These are phyloP conservation scores for Plutomurus gul DNA, from an alignment of 1,140 invertebrate species.

Conservation along the genomic window DNA sequence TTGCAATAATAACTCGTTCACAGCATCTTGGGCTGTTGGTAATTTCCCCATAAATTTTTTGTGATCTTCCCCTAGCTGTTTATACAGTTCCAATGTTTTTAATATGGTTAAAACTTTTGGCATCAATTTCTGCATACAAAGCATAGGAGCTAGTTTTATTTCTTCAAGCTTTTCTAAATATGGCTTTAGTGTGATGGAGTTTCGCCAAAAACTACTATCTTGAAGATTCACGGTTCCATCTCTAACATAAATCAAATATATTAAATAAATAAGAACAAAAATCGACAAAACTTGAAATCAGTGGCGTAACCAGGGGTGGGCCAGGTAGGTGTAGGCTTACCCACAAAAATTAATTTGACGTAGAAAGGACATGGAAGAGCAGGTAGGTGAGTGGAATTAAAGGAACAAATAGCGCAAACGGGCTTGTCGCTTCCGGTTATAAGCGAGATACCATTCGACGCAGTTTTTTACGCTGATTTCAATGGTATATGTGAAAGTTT, in stretches of 20 bases:
- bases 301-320: too few species aligned
- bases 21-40: background rate
- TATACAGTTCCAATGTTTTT: constrained; percentile 44
- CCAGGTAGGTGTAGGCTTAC: too few species aligned
- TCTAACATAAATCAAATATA: background rate
- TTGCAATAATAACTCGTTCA: background rate
- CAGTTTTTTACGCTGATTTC: too few species aligned
- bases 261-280: background rate
- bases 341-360: too few species aligned
- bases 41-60: background rate
- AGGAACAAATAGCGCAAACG: too few species aligned
- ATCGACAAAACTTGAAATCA: too few species aligned
- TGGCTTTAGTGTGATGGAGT: constrained; percentile 24
- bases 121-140: constrained; percentile 4
- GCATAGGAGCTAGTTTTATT: background rate
- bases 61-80: constrained; percentile 42
- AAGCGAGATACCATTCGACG: too few species aligned
- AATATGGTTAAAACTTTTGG: constrained; percentile 34
- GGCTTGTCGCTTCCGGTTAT: too few species aligned
- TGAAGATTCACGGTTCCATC: background rate
- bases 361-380: too few species aligned
- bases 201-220: constrained; percentile 41
- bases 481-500: too few species aligned
- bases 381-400: too few species aligned
- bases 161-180: background rate